Evolutionary conservation across 2,888 invertebrate genomes (phyloP), one percentile per base, ranked within the genome.

Genomic region (Isotomurus palustris): DNA sequence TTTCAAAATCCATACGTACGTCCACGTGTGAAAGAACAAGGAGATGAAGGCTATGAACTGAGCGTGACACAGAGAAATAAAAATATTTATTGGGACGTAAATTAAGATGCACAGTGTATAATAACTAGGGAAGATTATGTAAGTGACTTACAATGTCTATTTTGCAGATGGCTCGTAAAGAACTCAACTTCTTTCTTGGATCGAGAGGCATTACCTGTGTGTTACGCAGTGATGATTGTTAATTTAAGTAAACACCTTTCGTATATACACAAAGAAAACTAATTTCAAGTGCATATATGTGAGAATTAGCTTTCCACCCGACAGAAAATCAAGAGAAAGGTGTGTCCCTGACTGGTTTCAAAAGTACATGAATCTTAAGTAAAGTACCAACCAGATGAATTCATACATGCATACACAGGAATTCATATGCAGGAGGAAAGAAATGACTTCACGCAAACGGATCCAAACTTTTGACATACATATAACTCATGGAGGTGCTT

Each of bases 151-250:
- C 53, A 25, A 36, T 45, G 36, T 53, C 36, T 25, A n/a, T 2
- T 3, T 19, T 29, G 25, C 25, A 35, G n/a, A 53, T 47, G 3
- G 36, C 21, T 43, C 27, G 45, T 2, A 47, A 25, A 3, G 21
- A 25, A 6, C 45, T 36, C 22, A 47, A 25, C 19, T 29, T 53
- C 12, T 36, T 17, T 25, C 35, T 36, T 19, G 53, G 53, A 36
- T 53, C 53, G 2, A 28, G 29, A 14, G 53, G 25, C 51, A 51
- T 51, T 28, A 19, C 17, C 32, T n/a, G n/a, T n/a, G n/a, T n/a
- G n/a, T n/a, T n/a, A n/a, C n/a, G n/a, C n/a, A n/a, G n/a, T n/a
- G n/a, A n/a, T n/a, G n/a, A n/a, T n/a, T n/a, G n/a, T n/a, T n/a
- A n/a, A n/a, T n/a, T n/a, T n/a, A n/a, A 10, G 14, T 32, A 32